These are phyloP conservation scores for Myotis lucifugus DNA, from an alignment of 2,113 vertebrate genomes.

Conservation along the genomic window DNA sequence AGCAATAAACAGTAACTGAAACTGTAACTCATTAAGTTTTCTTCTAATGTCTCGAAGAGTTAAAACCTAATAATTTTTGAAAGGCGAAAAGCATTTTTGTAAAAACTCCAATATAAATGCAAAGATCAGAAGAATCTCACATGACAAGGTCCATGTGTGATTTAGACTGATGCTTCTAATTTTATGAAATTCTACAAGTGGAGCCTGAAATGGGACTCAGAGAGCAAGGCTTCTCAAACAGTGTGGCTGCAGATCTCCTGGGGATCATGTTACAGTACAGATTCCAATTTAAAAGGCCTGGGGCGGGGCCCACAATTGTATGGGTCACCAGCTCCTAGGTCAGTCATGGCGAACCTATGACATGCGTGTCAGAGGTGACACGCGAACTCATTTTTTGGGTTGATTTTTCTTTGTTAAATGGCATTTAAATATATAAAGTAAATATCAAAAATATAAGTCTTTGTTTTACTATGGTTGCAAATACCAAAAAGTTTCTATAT, in stretches of 20 bases:
- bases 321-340: neutral
- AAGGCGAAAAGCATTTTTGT: constrained; percentile 1
- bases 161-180: neutral
- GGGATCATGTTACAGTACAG: neutral
- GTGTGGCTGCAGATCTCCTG: neutral
- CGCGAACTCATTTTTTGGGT: too few relatives aligned
- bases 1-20: neutral
- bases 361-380: too few relatives aligned
- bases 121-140: constrained; percentile 7
- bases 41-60: neutral
- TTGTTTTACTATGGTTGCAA: too few relatives aligned
- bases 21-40: neutral
- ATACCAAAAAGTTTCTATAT: too few relatives aligned
- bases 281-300: neutral
- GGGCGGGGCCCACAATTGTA: neutral
- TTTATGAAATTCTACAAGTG: neutral
- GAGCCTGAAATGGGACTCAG: neutral
- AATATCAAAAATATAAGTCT: too few relatives aligned
- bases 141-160: neutral
- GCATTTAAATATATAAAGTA: too few relatives aligned
- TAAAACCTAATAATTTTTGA: neutral
- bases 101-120: neutral
- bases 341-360: too few relatives aligned
- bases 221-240: neutral
- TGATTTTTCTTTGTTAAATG: too few relatives aligned